Base-by-base conservation (phyloP, 2,888 invertebrate species). In the Cybosia mesomella region DNA sequence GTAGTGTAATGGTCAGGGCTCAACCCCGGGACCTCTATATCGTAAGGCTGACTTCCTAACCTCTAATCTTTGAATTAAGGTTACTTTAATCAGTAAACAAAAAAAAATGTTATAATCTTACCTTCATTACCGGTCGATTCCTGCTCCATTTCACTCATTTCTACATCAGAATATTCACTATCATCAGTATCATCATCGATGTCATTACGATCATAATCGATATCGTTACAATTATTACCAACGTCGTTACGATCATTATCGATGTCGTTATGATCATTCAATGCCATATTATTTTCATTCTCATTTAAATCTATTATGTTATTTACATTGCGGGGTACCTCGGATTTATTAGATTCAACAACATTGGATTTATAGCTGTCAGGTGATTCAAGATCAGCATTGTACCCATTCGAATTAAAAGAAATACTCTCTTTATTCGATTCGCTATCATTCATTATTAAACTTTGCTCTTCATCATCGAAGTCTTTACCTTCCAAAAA, bases 401-500 rank as follows among this genome's bases (percentile, higher is more conserved):
- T 68, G 59, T 77, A 75, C 0, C 68, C 77, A 28, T 67, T 58
- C 0, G 76, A 71, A 36, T 69, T 39, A 22, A 49, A 54, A 36
- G 58, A 32, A 9, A 58, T 57, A 28, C n/a, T 57, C 21, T 28
- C 63, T 9, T 60, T n/a, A 55, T 15, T 49, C 21, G 55, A 39
- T 15, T 24, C 59, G 22, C 43, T 66, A 13, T 28, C 28, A 36
- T 59, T 66, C 22, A 9, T 58, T 43, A 21, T 22, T 13, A 36
- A 24, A 34, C 60, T 28, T 7, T n/a, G 15, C 34, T 76, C 72
- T 2, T 67, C 65, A 10, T 71, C 66, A 11, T 49, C 59, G 2
- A 72, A 1, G 13, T 65, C 39, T 15, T 58, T 58, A 3, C 73
- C 80, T 63, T 82, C 80, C 24, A 75, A 60, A 57, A 88, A 89